phyloP scores from a whole-genome alignment of 2,797 vertebrate genomes.

The Spheniscus humboldti region DNA sequence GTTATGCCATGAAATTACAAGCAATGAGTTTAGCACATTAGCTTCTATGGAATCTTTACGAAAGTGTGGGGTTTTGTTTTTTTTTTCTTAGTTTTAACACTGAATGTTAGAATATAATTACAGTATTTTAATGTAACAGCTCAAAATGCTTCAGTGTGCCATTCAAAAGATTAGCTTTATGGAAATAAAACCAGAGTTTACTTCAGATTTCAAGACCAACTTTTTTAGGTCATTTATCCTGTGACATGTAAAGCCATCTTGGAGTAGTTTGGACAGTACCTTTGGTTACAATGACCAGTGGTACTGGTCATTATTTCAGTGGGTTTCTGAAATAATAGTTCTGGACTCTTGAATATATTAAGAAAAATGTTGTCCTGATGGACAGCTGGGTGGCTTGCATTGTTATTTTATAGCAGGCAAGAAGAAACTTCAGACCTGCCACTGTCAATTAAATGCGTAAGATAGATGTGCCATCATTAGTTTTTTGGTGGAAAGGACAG shows the following conservation, averaged over 20 bases:
- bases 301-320: too few species aligned
- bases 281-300: not conserved
- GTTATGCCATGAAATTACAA: not conserved
- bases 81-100: not conserved
- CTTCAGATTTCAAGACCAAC: not conserved
- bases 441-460: not conserved
- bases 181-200: not conserved
- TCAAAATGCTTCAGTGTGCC: not conserved
- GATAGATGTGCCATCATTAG: not conserved
- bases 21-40: not conserved
- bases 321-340: not conserved
- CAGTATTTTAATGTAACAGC: not conserved
- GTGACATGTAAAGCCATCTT: not conserved
- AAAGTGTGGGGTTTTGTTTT: not conserved
- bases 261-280: not conserved
- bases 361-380: not conserved
- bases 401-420: not conserved
- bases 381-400: not conserved
- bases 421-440: not conserved
- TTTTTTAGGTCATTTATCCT: not conserved
- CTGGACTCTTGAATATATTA: not conserved
- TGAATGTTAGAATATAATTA: not conserved
- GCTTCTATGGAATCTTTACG: not conserved
- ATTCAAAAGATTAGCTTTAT: not conserved
- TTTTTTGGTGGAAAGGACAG: not conserved